Evolutionary conservation across 2,797 vertebrate species (phyloP), one percentile per base, ranked within the genome.

Genomic region (Cirrhinus mrigala): DNA sequence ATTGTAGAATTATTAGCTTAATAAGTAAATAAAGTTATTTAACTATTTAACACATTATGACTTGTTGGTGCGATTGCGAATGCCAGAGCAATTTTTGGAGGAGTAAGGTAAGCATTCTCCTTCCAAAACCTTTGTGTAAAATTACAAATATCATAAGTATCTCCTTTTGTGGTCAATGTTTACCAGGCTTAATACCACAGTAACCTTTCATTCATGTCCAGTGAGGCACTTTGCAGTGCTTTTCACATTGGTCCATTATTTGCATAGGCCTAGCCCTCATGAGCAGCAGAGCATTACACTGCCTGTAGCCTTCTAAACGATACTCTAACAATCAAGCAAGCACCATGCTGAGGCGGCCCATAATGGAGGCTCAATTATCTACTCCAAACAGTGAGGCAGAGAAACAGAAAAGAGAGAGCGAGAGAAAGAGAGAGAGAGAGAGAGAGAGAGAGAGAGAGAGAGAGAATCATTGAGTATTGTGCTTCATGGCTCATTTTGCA

Each of bases 291-390:
- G 50, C 62, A 68, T 84, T 68, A 27, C 27, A 37, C 62, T 82
- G 62, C 40, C 50, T 66, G 29, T 48, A 60, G 54, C 68, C 75
- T 69, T 58, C 75, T n/a, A 90, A 88, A 91, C 91, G 92, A 94
- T 92, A 92, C 90, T 92, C 92, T 93, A 94, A 94, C 94, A 94
- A 95, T 94, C 93, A 94, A 93, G 92, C 90, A 92, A 91, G 84
- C 89, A 89, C 90, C 94, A 94, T 89, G 93, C 93, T 93, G 94
- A 90, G 94, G 91, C 81, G 85, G 90, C 91, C 92, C 91, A 89
- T 94, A 94, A 95, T 93, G 92, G 91, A 66, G 91, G 92, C 92
- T 93, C 94, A 95, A 95, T 94, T 94, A 95, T 91, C 92, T 90
- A 88, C 93, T 94, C 92, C 93, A 93, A 94, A 94, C 52, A 85